These are phyloP conservation scores for Drosophila lacteicornis DNA, from an alignment of 1,140 invertebrate genomes.

Conservation along the genomic window DNA sequence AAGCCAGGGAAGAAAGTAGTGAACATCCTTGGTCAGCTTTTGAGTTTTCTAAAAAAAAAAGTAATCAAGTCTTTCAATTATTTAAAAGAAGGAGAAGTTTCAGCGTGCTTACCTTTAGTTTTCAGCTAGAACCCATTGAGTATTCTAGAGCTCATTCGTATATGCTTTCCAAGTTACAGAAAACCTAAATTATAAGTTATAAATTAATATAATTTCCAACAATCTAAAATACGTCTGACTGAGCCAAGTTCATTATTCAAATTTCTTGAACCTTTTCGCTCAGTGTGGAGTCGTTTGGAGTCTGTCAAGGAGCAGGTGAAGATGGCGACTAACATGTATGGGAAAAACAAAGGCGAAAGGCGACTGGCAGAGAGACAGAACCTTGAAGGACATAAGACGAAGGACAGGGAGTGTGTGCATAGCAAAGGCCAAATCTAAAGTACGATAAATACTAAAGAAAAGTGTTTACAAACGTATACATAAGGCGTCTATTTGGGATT, in stretches of 20 bases:
- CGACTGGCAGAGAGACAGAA: not conserved
- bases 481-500: constrained; percentile 36
- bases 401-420: constrained; percentile 30
- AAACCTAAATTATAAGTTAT: too few species aligned
- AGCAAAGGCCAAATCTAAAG: constrained; percentile 75
- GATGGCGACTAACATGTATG: not conserved
- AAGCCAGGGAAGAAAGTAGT: not conserved
- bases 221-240: too few species aligned
- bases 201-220: too few species aligned
- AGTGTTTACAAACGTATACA: constrained; percentile 52
- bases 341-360: constrained; percentile 12
- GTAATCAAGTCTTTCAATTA: too few species aligned
- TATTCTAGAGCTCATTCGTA: too few species aligned
- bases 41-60: too few species aligned
- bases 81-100: too few species aligned
- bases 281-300: constrained; percentile 20
- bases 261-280: not conserved
- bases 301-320: constrained; percentile 36
- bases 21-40: too few species aligned
- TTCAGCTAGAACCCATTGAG: too few species aligned
- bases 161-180: too few species aligned
- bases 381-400: not conserved
- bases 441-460: constrained; percentile 63
- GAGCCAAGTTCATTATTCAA: too few species aligned
- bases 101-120: too few species aligned